phyloP scores from a whole-genome alignment of 2,888 invertebrate genomes.

The Leucophenga maculata region DNA sequence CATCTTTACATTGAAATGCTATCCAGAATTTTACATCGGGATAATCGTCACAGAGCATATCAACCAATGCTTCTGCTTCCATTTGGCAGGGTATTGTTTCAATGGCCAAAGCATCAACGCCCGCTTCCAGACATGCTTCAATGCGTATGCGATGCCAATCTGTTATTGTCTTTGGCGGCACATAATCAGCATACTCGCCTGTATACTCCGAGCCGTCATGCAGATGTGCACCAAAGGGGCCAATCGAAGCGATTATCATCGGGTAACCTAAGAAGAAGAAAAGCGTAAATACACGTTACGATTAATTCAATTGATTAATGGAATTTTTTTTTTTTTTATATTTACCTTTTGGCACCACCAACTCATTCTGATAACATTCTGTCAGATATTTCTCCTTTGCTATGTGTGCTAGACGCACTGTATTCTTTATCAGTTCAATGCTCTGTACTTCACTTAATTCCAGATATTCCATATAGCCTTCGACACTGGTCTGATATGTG shows the following conservation, averaged over 20 bases:
- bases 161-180: conserved; percentile 79
- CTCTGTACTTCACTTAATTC: conserved; percentile 80
- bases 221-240: conserved; percentile 92
- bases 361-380: conserved; percentile 71
- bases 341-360: conserved; percentile 54
- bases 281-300: neutral
- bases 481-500: conserved; percentile 90
- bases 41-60: conserved; percentile 82
- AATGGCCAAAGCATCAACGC: conserved; percentile 88
- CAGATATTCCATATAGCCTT: conserved; percentile 83
- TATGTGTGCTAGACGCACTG: conserved; percentile 82
- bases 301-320: neutral
- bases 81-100: conserved; percentile 92
- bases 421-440: conserved; percentile 80
- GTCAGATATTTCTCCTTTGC: conserved; percentile 79
- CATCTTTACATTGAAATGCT: conserved; percentile 88
- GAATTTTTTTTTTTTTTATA: neutral
- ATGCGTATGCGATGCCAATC: conserved; percentile 91
- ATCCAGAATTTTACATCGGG: conserved; percentile 89
- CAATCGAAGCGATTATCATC: conserved; percentile 89
- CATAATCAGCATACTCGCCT: conserved; percentile 83
- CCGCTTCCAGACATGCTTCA: conserved; percentile 83
- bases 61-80: conserved; percentile 88
- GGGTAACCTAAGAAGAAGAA: conserved; percentile 73
- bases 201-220: conserved; percentile 95